These are phyloP conservation scores for Deilephila porcellus DNA, from an alignment of 2,888 invertebrate genomes.

Conservation along the genomic window DNA sequence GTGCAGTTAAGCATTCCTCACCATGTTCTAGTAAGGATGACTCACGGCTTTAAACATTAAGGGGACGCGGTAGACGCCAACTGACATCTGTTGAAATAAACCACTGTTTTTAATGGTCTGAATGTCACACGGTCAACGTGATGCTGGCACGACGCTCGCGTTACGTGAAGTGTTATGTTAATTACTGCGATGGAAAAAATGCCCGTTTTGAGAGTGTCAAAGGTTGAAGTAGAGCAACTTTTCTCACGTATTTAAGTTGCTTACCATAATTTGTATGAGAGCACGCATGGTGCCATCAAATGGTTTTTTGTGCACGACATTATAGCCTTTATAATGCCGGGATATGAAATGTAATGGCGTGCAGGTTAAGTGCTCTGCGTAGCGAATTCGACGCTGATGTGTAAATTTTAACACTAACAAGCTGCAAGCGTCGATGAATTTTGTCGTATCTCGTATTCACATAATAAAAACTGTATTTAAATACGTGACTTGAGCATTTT, in stretches of 20 bases:
- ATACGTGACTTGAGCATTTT: slow-evolving; percentile 40
- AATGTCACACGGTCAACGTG: slow-evolving; percentile 53
- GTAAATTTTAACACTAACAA: slow-evolving; percentile 37
- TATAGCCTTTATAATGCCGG: slow-evolving; percentile 12
- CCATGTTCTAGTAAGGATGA: slow-evolving; percentile 52
- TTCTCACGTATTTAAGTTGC: slow-evolving; percentile 59
- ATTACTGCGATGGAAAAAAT: slow-evolving; percentile 63
- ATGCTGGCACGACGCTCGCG: slow-evolving; percentile 43
- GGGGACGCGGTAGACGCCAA: slow-evolving; percentile 25
- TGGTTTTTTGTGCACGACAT: slow-evolving; percentile 17
- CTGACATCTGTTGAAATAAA: slow-evolving; percentile 44
- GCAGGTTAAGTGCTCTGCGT: not conserved
- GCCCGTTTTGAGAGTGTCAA: slow-evolving; percentile 57
- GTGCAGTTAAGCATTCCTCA: slow-evolving; percentile 31
- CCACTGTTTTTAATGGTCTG: slow-evolving; percentile 69
- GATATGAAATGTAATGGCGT: not conserved
- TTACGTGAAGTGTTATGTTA: slow-evolving; percentile 62
- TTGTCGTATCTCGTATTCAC: slow-evolving; percentile 46
- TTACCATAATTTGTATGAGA: slow-evolving; percentile 18
- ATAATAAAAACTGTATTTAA: slow-evolving; percentile 56
- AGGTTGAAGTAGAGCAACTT: slow-evolving; percentile 58
- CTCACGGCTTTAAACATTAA: slow-evolving; percentile 54
- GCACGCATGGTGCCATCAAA: slow-evolving; percentile 39
- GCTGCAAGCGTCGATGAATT: slow-evolving; percentile 36
- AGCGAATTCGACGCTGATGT: slow-evolving; percentile 26